Percentiles rank a stretch among this genome's conserved stretches.
phyloP scores from a whole-genome alignment of 1,140 invertebrate genomes.

The Euura saliciscinereae region DNA sequence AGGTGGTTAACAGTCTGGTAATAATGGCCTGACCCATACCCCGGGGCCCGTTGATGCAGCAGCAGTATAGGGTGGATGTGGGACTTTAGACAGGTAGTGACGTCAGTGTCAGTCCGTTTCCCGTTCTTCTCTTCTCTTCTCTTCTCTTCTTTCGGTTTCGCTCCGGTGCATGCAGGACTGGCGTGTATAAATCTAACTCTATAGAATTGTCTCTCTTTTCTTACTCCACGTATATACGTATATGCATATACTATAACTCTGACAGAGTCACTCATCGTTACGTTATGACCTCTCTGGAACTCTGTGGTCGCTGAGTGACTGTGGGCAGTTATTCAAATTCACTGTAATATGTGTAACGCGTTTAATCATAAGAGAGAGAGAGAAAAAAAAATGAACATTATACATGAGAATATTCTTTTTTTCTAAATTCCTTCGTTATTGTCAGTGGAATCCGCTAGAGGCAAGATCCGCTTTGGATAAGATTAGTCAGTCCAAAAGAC shows the following conservation, averaged over 20 bases:
- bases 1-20: neutral
- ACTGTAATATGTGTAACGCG: no score
- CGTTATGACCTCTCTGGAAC: no score
- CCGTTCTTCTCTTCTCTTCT: no score
- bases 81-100: constrained; percentile 50
- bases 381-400: no score
- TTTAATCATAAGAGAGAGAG: no score
- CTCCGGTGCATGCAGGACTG: neutral
- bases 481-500: neutral
- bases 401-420: no score
- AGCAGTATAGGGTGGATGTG: constrained; percentile 20
- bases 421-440: no score
- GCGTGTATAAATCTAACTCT: neutral
- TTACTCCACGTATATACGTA: neutral
- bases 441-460: no score
- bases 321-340: no score
- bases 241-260: neutral
- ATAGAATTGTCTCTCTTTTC: neutral
- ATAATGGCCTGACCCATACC: constrained; percentile 44
- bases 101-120: constrained; percentile 34
- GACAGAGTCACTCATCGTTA: no score
- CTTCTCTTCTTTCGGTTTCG: neutral
- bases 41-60: constrained; percentile 25
- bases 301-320: no score
- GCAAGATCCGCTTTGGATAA: neutral